Conservation (phyloP, 2,888 invertebrate species). For the Scelioninae gen. 1 region DNA sequence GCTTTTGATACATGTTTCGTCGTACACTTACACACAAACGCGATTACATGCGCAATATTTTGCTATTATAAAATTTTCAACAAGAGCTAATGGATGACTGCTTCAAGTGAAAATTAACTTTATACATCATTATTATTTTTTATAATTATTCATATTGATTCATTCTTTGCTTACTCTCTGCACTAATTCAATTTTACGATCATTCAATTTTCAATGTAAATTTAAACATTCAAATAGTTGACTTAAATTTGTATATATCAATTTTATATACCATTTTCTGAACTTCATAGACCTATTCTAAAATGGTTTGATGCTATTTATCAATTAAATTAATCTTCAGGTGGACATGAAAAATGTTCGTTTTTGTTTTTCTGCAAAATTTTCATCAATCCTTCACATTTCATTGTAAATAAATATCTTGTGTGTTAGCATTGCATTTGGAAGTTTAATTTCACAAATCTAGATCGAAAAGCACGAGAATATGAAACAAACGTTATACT, state of each 20-base stretch:
- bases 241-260: slow-evolving; percentile 21
- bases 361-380: slow-evolving; percentile 31
- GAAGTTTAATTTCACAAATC: slow-evolving; percentile 37
- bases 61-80: slow-evolving; percentile 51
- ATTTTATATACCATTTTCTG: slow-evolving; percentile 11
- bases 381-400: slow-evolving; percentile 34
- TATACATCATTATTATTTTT: slow-evolving; percentile 43
- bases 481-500: slow-evolving; percentile 28
- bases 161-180: slow-evolving; percentile 69
- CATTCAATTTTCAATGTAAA: slow-evolving; percentile 6
- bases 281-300: background rate
- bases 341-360: slow-evolving; percentile 39
- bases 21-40: slow-evolving; percentile 42
- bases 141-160: slow-evolving; percentile 59
- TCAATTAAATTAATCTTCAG: slow-evolving; percentile 43
- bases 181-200: slow-evolving; percentile 56
- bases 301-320: background rate
- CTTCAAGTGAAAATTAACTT: slow-evolving; percentile 62
- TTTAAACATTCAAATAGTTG: background rate
- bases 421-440: slow-evolving; percentile 48
- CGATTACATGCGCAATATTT: slow-evolving; percentile 43
- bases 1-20: slow-evolving; percentile 54
- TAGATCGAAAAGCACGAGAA: slow-evolving; percentile 18
- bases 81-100: slow-evolving; percentile 74
- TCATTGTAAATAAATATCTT: slow-evolving; percentile 56